These are phyloP conservation scores for Automeris io DNA, from an alignment of 2,888 invertebrate genomes.

Conservation along the genomic window DNA sequence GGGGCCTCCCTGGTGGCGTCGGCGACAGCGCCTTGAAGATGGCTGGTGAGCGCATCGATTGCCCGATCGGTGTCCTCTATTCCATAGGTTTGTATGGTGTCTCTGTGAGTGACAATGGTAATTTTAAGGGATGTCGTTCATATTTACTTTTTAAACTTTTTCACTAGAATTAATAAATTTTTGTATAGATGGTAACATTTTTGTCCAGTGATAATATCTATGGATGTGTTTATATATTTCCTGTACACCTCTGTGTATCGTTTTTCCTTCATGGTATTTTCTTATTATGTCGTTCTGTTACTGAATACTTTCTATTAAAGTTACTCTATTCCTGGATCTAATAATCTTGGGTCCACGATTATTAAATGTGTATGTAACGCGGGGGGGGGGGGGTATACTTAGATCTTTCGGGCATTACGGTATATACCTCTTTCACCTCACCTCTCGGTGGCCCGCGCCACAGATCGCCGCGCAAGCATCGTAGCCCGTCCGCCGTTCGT, in stretches of 20 bases:
- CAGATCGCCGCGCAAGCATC: too few species aligned
- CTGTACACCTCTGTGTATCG: slow-evolving; percentile 9
- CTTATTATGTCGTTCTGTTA: slow-evolving; percentile 6
- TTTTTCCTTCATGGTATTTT: slow-evolving; percentile 11
- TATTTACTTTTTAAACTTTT: slow-evolving; percentile 21
- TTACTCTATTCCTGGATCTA: slow-evolving; percentile 15
- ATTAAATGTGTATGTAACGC: too few species aligned
- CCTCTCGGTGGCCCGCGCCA: too few species aligned
- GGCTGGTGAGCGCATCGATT: too few species aligned
- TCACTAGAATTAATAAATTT: slow-evolving; percentile 25
- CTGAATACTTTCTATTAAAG: slow-evolving; percentile 13
- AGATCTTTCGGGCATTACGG: too few species aligned
- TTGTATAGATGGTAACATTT: slow-evolving; percentile 18
- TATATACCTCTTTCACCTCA: too few species aligned
- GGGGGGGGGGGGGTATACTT: too few species aligned
- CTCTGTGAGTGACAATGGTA: slow-evolving; percentile 20
- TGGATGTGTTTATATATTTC: slow-evolving; percentile 10
- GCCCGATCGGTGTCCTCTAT: slow-evolving; percentile 12
- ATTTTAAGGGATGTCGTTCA: slow-evolving; percentile 22
- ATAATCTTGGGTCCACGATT: slow-evolving; percentile 19
- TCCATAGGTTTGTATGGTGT: slow-evolving; percentile 21
- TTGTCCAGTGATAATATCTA: slow-evolving; percentile 10
- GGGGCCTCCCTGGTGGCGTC: too few species aligned
- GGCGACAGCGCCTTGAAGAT: too few species aligned
- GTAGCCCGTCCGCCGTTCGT: too few species aligned